phyloP scores from a whole-genome alignment of 2,797 vertebrate genomes.

The Helostoma temminkii region DNA sequence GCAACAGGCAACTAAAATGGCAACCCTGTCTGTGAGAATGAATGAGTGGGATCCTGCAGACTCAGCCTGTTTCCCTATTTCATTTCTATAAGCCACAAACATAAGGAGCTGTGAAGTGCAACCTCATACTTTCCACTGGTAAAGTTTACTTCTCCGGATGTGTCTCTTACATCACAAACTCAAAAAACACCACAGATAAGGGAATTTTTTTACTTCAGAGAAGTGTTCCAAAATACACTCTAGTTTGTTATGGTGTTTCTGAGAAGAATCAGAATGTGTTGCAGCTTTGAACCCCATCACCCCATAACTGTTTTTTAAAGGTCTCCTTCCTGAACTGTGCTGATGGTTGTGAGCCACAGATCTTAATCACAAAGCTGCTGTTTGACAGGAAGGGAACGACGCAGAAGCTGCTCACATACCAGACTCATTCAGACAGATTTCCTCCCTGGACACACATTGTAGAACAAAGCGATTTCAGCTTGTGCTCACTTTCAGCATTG shows the following conservation, averaged over 20 bases:
- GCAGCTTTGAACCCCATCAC: conserved; percentile 17
- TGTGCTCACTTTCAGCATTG: background rate
- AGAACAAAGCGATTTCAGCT: conserved; percentile 8
- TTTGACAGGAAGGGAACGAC: conserved; percentile 58
- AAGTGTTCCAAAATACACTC: background rate
- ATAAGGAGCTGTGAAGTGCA: too few species aligned
- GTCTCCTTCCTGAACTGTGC: background rate
- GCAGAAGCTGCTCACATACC: conserved; percentile 49
- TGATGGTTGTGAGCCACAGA: conserved; percentile 31
- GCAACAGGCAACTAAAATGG: too few species aligned
- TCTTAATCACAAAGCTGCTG: conserved; percentile 50
- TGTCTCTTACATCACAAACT: too few species aligned
- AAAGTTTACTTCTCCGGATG: too few species aligned
- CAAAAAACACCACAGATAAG: background rate
- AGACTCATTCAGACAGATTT: conserved; percentile 54
- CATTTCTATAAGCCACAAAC: background rate
- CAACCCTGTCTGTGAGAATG: background rate
- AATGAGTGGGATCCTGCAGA: background rate
- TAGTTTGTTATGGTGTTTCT: too few species aligned
- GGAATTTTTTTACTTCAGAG: background rate
- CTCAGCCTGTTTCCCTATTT: background rate
- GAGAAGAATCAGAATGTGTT: too few species aligned
- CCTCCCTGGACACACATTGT: conserved; percentile 22
- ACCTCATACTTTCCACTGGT: too few species aligned
- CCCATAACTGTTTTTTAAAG: background rate